Evolutionary conservation across 2,113 vertebrate genomes (phyloP), one percentile per base, ranked within the genome.

Genomic region (Xiphophorus couchianus): DNA sequence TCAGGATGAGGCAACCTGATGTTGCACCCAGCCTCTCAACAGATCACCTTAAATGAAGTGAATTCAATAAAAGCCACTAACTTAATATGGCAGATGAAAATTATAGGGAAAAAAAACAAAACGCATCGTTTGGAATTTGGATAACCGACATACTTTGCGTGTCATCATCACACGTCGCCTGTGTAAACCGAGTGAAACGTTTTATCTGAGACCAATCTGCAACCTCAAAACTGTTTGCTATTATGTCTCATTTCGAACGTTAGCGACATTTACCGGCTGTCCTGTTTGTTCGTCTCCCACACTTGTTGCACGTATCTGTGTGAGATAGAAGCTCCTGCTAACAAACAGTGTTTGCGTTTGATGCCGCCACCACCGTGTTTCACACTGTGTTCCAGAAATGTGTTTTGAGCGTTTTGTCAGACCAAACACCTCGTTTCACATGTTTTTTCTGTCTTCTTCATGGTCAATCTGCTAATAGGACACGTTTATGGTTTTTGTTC

Each of bases 121-220:
- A 12, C 0, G 17, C 17, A 48, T 48, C 17, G 17, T 48, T 22
- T 58, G 22, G 22, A 7, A n/a, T 54, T 19, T 19, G 17, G 48
- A 22, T 19, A 54, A 22, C 19, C 19, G 48, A 51, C 48, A 51
- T 51, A 17, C 8, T 51, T 51, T 17, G 48, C 17, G 22, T 5
- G 10, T 51, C 37, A 35, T 84, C 60, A 71, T 84, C 60, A 71
- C 66, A 58, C 77, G 73, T 27, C 28, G 25, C 9, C 22, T 25
- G 22, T 58, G 22, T 58, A 58, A 22, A 58, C 6, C 3, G 7
- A 58, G 51, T 11, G 51, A 58, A 58, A 58, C 51, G 10, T 58
- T 58, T 22, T 9, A 58, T 58, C 51, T 8, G 51, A 54, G 51
- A 54, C 22, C 9, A n/a, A 9, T 58, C 7, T 58, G 22, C 25